phyloP scores from a whole-genome alignment of 2,888 invertebrate genomes.

The Dolichopus griseipennis region DNA sequence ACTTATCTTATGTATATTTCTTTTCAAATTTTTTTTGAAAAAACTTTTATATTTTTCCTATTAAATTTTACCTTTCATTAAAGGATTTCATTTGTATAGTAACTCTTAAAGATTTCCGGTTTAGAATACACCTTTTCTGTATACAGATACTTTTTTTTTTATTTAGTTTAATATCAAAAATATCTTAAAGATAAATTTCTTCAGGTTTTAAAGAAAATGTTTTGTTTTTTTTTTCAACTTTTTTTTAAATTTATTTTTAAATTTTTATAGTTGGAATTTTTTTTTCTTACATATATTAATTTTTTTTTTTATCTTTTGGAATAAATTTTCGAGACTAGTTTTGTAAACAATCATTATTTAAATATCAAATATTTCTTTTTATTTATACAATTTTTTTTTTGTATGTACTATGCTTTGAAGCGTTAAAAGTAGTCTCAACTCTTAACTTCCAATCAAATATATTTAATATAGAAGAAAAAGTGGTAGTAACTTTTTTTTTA shows the following conservation, averaged over 20 bases:
- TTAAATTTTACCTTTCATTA: not conserved
- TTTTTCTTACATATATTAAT: too few species aligned
- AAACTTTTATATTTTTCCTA: too few species aligned
- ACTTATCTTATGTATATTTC: too few species aligned
- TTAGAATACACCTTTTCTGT: not conserved
- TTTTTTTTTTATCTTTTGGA: not conserved
- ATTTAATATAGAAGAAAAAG: too few species aligned
- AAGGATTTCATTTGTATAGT: not conserved
- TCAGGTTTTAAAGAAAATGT: not conserved
- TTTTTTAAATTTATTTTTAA: not conserved
- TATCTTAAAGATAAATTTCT: not conserved
- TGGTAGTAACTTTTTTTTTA: too few species aligned
- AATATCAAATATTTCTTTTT: not conserved
- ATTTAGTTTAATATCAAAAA: too few species aligned
- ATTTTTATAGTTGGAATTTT: too few species aligned
- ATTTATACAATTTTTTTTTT: not conserved
- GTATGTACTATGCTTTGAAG: too few species aligned
- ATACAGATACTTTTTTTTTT: too few species aligned
- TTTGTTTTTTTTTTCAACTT: not conserved
- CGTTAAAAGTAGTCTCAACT: too few species aligned
- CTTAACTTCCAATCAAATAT: too few species aligned
- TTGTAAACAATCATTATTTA: not conserved
- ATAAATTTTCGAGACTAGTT: constrained; percentile 2
- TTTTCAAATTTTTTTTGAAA: too few species aligned
- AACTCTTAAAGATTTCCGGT: constrained; percentile 1